Conservation (phyloP, 2,797 vertebrate species). For the Spinus olivaceus region DNA sequence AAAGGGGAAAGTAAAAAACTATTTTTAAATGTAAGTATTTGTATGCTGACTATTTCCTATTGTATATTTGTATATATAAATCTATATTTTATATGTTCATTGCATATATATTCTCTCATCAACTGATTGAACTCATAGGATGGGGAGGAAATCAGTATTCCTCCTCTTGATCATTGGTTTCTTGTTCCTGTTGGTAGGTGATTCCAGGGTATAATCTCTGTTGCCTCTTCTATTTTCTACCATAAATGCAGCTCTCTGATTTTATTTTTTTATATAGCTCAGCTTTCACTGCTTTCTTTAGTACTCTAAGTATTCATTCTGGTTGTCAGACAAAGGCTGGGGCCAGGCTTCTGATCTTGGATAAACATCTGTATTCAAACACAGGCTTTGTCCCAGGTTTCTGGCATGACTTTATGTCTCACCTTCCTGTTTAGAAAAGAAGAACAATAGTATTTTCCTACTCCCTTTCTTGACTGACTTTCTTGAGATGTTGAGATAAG, state of each 20-base stretch:
- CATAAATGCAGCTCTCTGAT: not conserved
- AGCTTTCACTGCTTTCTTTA: slow-evolving; percentile 9
- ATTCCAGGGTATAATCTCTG: not conserved
- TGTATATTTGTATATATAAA: slow-evolving; percentile 77
- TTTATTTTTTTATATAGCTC: not conserved
- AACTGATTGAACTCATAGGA: slow-evolving; percentile 12
- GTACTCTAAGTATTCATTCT: not conserved
- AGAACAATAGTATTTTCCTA: not conserved
- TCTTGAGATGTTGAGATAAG: not conserved
- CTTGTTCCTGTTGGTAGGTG: not conserved
- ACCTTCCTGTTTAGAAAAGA: not conserved
- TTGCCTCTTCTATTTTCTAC: not conserved
- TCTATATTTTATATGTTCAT: slow-evolving; percentile 72
- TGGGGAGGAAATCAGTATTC: not conserved
- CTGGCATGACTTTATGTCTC: not conserved
- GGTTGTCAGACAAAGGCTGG: not conserved
- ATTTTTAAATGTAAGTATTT: slow-evolving; percentile 79
- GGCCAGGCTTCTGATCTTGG: not conserved
- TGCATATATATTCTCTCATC: slow-evolving; percentile 13
- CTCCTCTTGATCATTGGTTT: not conserved
- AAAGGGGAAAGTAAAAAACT: slow-evolving; percentile 68
- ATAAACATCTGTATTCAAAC: not conserved
- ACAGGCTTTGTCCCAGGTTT: not conserved
- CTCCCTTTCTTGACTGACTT: not conserved
- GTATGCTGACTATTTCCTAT: slow-evolving; percentile 71